A percentile compares a stretch with the other conserved stretches of the same genome.
phyloP scores from a whole-genome alignment of 2,888 invertebrate species.

The Bruchidius siliquastri region DNA sequence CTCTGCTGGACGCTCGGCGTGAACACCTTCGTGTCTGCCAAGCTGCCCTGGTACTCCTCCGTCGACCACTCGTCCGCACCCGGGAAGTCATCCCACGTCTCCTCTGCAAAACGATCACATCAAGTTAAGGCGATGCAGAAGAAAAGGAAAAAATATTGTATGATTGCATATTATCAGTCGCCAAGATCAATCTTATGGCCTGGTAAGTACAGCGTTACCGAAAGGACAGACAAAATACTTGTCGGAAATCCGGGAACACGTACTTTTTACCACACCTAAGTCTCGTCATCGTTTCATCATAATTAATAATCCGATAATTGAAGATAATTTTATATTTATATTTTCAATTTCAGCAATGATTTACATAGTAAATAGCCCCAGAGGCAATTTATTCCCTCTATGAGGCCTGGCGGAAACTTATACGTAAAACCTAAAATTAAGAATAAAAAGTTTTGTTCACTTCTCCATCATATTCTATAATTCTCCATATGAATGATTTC shows the following conservation, averaged over 20 bases:
- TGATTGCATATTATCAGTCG: slow-evolving; percentile 9
- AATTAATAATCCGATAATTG: background rate
- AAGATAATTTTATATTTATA: no score
- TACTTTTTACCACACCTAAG: slow-evolving; percentile 19
- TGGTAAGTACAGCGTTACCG: slow-evolving; percentile 6
- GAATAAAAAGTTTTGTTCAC: no score
- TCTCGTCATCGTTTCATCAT: slow-evolving; percentile 36
- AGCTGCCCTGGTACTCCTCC: slow-evolving; percentile 91
- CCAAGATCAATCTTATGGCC: slow-evolving; percentile 24
- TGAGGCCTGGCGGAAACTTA: no score
- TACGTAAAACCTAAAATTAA: no score
- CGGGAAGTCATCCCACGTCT: slow-evolving; percentile 60
- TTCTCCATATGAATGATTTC: no score
- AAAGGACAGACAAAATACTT: slow-evolving; percentile 24
- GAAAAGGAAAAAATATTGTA: background rate
- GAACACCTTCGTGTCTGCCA: slow-evolving; percentile 91
- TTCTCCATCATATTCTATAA: no score
- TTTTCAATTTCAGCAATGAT: no score
- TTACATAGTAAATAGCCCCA: no score
- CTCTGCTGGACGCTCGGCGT: slow-evolving; percentile 58
- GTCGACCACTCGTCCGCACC: slow-evolving; percentile 57
- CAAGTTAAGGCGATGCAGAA: background rate
- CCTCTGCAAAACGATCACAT: slow-evolving; percentile 14
- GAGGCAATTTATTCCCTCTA: no score
- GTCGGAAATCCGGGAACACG: slow-evolving; percentile 6